Percentiles rank a stretch among this genome's conserved stretches.
These are phyloP conservation scores for Odontomyia ornata DNA, from an alignment of 2,888 invertebrate species.

Conservation along the genomic window DNA sequence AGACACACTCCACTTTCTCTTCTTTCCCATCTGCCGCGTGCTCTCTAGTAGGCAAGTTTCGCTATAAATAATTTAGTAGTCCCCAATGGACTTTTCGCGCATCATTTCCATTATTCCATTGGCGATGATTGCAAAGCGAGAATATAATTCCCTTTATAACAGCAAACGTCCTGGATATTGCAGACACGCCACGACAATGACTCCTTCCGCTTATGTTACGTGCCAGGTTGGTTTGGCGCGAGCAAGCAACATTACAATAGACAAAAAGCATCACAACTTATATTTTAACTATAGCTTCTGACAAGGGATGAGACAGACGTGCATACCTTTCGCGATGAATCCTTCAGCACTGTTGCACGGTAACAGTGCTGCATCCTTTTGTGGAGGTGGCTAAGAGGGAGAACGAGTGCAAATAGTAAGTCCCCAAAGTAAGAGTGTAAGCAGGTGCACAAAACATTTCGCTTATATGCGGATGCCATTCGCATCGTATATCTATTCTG, in stretches of 20 bases:
- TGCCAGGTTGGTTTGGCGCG: background rate
- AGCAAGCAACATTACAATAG: slow-evolving; percentile 13
- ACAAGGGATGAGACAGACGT: background rate
- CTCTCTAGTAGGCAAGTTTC: background rate
- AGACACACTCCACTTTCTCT: background rate
- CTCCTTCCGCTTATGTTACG: background rate
- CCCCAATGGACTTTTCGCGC: slow-evolving; percentile 34
- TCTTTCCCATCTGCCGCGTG: too few species aligned
- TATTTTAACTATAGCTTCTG: background rate
- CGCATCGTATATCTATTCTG: too few species aligned
- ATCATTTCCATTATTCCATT: slow-evolving; percentile 43
- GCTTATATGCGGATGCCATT: too few species aligned
- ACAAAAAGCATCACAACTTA: slow-evolving; percentile 32
- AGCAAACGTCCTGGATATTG: background rate
- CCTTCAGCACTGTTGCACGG: slow-evolving; percentile 13
- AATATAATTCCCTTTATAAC: slow-evolving; percentile 35
- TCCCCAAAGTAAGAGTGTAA: slow-evolving; percentile 19
- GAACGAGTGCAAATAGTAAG: background rate
- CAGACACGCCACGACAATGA: background rate
- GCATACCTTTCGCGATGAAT: slow-evolving; percentile 6
- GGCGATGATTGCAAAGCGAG: slow-evolving; percentile 39
- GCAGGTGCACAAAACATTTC: slow-evolving; percentile 21
- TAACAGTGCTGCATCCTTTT: background rate
- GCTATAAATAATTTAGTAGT: slow-evolving; percentile 40
- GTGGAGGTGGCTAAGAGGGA: background rate